Base-by-base conservation (phyloP, 2,888 invertebrate species). In the Apotomis turbidana region DNA sequence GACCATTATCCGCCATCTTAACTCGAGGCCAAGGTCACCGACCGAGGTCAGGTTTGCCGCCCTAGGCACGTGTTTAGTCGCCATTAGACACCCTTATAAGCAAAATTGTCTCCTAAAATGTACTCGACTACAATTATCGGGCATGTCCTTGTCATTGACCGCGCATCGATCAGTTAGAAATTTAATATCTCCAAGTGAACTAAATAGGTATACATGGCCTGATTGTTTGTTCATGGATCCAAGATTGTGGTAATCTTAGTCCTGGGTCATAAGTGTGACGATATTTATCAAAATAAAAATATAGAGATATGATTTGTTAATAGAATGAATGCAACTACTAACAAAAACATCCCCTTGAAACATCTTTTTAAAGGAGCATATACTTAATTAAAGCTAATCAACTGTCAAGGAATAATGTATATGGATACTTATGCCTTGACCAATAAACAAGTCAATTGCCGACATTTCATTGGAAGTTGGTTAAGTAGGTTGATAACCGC, bases 1-100 rank as follows among this genome's bases (percentile, higher is more conserved):
- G 68, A 57, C 61, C 62, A 62, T 68, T 71, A 61, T 51, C 59
- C 72, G 72, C 72, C 72, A 68, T 72, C 72, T 72, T 72, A 68
- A 68, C 72, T 46, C 10, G 36, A 36, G 68, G 68, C 62, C 72
- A 72, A 72, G 72, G 72, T 68, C 72, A 63, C 58, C 49, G 58
- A 63, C 63, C 68, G 63, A 68, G 68, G 68, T 72, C 58, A 63
- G 58, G 46, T 38, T 36, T 49, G 49, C 63, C 57, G 60, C 57
- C 13, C 46, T 36, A 44, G 54, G 69, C 71, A 71, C 55, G 61
- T 66, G 54, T 57, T 60, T 54, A 55, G 46, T 55, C n/a, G 36
- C 12, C 55, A 54, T 54, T 66, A 59, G 54, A 12, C 41, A 13
- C 59, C 13, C 10, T 49, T 49, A 1, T 49, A 49, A 49, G 9